phyloP scores from a whole-genome alignment of 2,113 vertebrate species.

The Cebus imitator region DNA sequence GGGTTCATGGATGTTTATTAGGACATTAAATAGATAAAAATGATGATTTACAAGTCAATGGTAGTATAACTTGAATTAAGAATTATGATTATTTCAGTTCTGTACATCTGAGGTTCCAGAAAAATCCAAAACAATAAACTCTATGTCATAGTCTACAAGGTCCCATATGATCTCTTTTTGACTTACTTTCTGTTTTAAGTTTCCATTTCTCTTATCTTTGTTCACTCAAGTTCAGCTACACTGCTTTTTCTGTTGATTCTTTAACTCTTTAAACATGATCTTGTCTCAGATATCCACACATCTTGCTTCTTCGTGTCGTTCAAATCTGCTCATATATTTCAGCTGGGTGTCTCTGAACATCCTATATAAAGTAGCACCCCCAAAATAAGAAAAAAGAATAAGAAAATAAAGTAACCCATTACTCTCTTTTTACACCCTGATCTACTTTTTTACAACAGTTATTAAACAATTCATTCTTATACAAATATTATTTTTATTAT shows the following conservation, averaged over 20 bases:
- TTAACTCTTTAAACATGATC: conserved; percentile 4
- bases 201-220: background rate
- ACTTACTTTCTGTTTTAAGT: conserved; percentile 14
- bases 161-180: background rate
- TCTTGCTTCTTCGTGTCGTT: conserved; percentile 20
- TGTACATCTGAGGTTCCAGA: background rate
- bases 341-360: background rate
- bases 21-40: background rate
- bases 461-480: background rate
- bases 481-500: background rate
- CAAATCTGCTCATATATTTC: background rate
- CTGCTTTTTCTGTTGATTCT: background rate
- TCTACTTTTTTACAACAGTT: background rate
- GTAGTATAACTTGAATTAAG: background rate
- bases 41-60: background rate
- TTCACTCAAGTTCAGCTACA: background rate
- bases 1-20: background rate
- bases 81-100: conserved; percentile 40
- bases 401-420: background rate
- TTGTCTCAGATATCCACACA: background rate
- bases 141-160: background rate
- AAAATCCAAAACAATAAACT: conserved; percentile 6
- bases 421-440: background rate
- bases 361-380: background rate
- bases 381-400: too few species aligned